These are phyloP conservation scores for Ptyas mucosa DNA, from an alignment of 2,113 vertebrate species.

Conservation along the genomic window DNA sequence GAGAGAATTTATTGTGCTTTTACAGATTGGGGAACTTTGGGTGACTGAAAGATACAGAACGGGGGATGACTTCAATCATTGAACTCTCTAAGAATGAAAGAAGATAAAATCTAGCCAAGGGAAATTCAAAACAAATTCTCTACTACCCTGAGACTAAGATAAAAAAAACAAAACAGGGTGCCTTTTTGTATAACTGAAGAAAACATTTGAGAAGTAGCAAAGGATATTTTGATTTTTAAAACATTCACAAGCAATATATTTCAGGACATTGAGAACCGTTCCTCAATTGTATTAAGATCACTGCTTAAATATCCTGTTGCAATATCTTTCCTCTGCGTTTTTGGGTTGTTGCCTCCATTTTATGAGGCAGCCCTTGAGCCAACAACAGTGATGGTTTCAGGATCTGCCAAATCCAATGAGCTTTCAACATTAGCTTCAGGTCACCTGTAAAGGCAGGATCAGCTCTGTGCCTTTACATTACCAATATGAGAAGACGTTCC, in stretches of 20 bases:
- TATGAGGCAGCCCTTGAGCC: background rate
- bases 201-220: background rate
- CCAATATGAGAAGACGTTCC: background rate
- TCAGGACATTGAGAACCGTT: background rate
- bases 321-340: background rate
- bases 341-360: background rate
- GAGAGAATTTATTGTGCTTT: background rate
- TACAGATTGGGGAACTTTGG: background rate
- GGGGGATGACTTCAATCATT: background rate
- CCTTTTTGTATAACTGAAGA: background rate
- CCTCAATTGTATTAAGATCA: background rate
- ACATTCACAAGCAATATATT: background rate
- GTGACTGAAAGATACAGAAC: background rate
- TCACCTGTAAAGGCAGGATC: background rate
- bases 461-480: background rate
- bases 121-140: background rate
- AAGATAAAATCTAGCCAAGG: background rate
- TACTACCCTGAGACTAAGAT: background rate
- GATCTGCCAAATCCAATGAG: background rate
- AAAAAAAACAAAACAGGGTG: background rate
- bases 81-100: background rate
- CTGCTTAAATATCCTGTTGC: background rate
- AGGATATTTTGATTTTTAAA: background rate
- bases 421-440: background rate
- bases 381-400: background rate